Evolutionary conservation across 2,888 invertebrate species (phyloP).

Genomic region (Drosophila anceps): DNA sequence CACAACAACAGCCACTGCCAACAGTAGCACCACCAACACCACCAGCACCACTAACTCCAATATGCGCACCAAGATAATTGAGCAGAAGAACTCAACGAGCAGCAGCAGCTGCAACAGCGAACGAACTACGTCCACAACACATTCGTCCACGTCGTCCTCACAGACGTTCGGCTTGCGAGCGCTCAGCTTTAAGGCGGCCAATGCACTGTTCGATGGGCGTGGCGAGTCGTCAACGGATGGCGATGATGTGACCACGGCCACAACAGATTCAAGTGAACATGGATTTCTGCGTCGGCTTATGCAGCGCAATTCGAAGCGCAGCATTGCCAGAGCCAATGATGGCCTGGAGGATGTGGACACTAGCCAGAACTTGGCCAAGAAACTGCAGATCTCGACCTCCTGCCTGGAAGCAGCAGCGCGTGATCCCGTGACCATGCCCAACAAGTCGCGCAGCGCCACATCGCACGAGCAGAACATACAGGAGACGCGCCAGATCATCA

Average conservation of each 20-base stretch:
- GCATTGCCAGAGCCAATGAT: constrained; percentile 87
- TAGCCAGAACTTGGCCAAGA: constrained; percentile 79
- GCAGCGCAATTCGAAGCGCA: constrained; percentile 90
- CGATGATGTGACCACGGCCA: constrained; percentile 48
- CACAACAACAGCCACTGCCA: constrained; percentile 30
- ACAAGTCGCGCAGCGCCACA: constrained; percentile 66
- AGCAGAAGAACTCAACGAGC: constrained; percentile 34
- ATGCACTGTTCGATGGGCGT: constrained; percentile 68
- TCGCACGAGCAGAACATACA: constrained; percentile 79
- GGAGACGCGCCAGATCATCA: constrained; percentile 84
- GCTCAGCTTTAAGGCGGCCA: constrained; percentile 66
- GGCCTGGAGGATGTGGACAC: constrained; percentile 78
- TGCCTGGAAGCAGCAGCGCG: constrained; percentile 62
- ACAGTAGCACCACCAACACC: constrained; percentile 6
- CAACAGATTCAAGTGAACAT: constrained; percentile 86
- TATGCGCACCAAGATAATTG: constrained; percentile 49
- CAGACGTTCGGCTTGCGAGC: constrained; percentile 68
- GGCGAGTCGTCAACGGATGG: constrained; percentile 73
- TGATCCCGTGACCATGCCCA: constrained; percentile 48
- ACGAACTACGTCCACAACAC: constrained; percentile 14
- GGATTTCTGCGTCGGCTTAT: constrained; percentile 89
- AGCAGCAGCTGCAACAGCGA: constrained; percentile 14
- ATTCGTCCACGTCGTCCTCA: constrained; percentile 16
- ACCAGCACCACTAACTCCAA: constrained; percentile 24
- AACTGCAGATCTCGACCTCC: constrained; percentile 74